Conservation (phyloP, 2,888 invertebrate species). For the Rhagophthalmus giganteus region DNA sequence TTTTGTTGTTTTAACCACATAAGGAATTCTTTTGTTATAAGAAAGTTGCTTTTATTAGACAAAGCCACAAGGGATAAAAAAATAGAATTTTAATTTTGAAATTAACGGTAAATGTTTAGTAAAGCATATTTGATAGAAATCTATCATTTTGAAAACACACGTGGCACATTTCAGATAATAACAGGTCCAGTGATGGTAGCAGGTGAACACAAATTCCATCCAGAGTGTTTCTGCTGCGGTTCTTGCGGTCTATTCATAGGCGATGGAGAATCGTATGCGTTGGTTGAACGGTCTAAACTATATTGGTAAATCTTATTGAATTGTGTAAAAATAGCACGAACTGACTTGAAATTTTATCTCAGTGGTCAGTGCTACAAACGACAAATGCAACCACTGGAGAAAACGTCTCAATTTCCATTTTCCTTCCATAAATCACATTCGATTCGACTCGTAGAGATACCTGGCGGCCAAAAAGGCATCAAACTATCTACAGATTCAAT, state of each 20-base stretch:
- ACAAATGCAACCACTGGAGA: slow-evolving; percentile 66
- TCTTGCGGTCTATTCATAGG: slow-evolving; percentile 83
- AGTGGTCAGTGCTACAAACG: slow-evolving; percentile 78
- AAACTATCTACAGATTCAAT: slow-evolving; percentile 64
- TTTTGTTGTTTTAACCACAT: too few species aligned
- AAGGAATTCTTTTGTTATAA: too few species aligned
- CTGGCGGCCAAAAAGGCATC: slow-evolving; percentile 66
- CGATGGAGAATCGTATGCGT: slow-evolving; percentile 89
- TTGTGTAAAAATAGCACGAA: not conserved
- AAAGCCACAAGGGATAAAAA: too few species aligned
- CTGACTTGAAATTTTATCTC: too few species aligned
- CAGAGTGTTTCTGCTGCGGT: slow-evolving; percentile 90
- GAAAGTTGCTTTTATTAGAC: too few species aligned
- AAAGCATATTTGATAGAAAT: too few species aligned
- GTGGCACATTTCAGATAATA: slow-evolving; percentile 58
- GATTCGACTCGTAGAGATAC: slow-evolving; percentile 82
- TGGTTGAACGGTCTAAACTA: slow-evolving; percentile 85
- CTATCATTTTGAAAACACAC: too few species aligned
- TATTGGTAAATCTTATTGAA: slow-evolving; percentile 69
- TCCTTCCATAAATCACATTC: slow-evolving; percentile 70
- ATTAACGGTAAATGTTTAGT: too few species aligned
- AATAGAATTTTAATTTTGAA: too few species aligned
- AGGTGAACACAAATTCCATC: slow-evolving; percentile 93
- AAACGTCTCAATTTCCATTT: slow-evolving; percentile 56
- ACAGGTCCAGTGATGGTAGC: slow-evolving; percentile 94